Conservation (phyloP, 2,797 vertebrate species). For the Pipistrellus pygmaeus region DNA sequence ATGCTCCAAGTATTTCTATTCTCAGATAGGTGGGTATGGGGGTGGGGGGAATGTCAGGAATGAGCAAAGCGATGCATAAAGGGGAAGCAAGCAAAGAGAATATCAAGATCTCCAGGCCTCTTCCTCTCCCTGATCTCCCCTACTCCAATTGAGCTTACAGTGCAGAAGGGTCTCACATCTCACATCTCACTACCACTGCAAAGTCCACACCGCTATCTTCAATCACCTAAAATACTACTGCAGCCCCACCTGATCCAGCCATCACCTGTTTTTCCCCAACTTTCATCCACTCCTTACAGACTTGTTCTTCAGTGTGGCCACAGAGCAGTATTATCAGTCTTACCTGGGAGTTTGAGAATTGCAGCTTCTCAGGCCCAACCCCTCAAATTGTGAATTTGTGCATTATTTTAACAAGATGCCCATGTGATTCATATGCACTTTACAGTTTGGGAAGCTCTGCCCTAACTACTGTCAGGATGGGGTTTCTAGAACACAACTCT, state of each 20-base stretch:
- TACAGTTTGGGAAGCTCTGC: neutral
- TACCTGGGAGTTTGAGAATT: neutral
- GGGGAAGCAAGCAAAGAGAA: neutral
- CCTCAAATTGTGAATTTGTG: neutral
- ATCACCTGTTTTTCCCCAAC: neutral
- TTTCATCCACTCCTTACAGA: neutral
- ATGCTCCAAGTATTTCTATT: neutral
- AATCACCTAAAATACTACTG: neutral
- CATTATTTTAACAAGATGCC: neutral
- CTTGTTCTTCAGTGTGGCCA: neutral
- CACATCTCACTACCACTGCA: neutral
- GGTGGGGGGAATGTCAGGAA: neutral
- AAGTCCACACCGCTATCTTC: neutral
- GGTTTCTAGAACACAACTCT: conserved; percentile 13
- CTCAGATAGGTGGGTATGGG: neutral
- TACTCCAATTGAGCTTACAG: neutral
- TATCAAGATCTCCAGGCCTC: neutral
- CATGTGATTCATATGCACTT: neutral
- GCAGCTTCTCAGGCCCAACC: neutral
- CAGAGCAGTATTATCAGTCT: neutral
- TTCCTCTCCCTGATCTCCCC: neutral
- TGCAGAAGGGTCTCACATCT: neutral
- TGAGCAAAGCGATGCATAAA: neutral
- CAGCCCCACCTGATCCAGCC: neutral
- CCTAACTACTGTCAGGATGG: neutral